Conservation (phyloP, 2,888 invertebrate species). For the Acanthosepion esculentum region DNA sequence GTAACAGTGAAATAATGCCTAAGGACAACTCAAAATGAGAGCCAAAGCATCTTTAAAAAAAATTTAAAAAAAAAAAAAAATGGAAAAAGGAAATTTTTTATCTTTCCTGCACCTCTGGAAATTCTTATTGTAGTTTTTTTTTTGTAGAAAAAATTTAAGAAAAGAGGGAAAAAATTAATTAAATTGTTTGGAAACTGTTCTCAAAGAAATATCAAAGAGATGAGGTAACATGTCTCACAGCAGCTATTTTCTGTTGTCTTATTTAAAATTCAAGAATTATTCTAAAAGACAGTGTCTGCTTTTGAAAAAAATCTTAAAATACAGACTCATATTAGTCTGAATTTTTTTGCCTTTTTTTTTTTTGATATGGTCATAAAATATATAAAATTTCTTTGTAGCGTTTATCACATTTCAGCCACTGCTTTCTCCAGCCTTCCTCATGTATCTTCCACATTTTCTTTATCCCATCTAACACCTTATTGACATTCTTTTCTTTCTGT, state of each 20-base stretch:
- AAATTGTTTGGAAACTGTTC: not conserved
- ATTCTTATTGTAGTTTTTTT: not conserved
- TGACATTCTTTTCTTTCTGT: too few relatives aligned
- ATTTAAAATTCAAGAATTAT: not conserved
- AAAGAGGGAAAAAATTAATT: not conserved
- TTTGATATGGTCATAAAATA: too few relatives aligned
- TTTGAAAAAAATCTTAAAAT: too few relatives aligned
- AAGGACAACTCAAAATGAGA: not conserved
- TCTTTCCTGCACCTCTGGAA: not conserved
- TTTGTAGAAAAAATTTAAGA: not conserved
- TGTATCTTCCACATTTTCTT: not conserved
- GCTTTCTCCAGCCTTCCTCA: not conserved
- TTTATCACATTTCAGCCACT: not conserved
- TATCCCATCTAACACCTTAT: too few relatives aligned
- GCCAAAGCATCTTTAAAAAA: not conserved
- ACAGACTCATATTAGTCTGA: too few relatives aligned
- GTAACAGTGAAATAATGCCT: constrained; percentile 18
- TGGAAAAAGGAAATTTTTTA: not conserved
- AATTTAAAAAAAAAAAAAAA: too few relatives aligned
- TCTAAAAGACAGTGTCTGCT: too few relatives aligned
- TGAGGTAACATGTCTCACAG: not conserved
- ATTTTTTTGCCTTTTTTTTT: not conserved
- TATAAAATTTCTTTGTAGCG: not conserved
- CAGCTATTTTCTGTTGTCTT: constrained; percentile 15
- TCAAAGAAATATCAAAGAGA: not conserved